Evolutionary conservation across 2,888 invertebrate genomes (phyloP).

Genomic region (Andrena chrysosceles): DNA sequence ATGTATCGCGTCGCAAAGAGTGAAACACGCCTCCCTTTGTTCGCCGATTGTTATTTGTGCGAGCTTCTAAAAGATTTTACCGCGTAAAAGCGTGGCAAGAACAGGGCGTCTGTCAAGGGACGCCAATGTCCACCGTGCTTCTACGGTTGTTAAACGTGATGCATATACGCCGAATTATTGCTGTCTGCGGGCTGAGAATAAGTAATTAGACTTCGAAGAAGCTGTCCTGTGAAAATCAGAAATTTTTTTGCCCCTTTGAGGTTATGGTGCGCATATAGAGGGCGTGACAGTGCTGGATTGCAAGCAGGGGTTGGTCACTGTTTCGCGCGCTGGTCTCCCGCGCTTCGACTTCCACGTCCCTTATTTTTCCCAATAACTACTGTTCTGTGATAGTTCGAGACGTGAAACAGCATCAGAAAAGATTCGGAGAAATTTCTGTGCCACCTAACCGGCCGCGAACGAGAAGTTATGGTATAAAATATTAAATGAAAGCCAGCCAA

Average conservation of each 20-base stretch:
- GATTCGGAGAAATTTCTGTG: constrained; percentile 45
- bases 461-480: constrained; percentile 55
- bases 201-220: constrained; percentile 18
- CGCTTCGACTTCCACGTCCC: constrained; percentile 76
- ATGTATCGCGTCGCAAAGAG: neutral
- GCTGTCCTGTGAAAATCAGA: constrained; percentile 28
- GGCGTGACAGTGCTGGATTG: constrained; percentile 79
- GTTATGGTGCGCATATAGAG: constrained; percentile 83
- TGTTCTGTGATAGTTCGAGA: constrained; percentile 19
- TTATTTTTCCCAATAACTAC: constrained; percentile 59
- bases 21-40: constrained; percentile 7
- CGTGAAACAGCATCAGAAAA: constrained; percentile 10
- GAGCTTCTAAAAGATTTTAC: constrained; percentile 33
- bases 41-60: neutral
- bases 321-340: constrained; percentile 84
- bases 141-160: neutral
- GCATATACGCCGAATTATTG: constrained; percentile 7
- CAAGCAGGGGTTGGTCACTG: constrained; percentile 81
- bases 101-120: constrained; percentile 50
- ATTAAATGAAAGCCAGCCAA: constrained; percentile 60
- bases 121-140: constrained; percentile 40
- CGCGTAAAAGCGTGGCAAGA: constrained; percentile 36
- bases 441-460: neutral
- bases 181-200: constrained; percentile 13
- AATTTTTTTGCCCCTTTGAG: constrained; percentile 72